Evolutionary conservation across 2,888 invertebrate genomes (phyloP).

Genomic region (Euphydryas editha): DNA sequence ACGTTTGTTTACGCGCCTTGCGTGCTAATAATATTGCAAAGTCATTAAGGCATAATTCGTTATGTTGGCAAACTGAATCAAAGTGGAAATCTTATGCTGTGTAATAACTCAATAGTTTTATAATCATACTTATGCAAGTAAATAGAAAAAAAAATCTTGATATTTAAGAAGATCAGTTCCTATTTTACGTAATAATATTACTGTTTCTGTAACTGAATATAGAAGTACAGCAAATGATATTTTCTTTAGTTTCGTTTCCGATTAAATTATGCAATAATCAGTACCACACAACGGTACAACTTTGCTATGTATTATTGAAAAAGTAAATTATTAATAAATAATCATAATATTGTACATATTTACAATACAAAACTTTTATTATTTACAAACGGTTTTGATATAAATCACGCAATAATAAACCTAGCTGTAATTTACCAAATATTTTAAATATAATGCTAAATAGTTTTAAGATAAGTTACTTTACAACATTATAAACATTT

Average conservation of each 20-base stretch:
- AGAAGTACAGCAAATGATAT: conserved; percentile 11
- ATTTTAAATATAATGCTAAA: no score
- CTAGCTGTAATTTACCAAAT: no score
- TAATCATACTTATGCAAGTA: conserved; percentile 39
- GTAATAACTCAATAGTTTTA: conserved; percentile 41
- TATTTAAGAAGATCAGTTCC: conserved; percentile 35
- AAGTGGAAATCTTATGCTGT: conserved; percentile 38
- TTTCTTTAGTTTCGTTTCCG: conserved; percentile 11
- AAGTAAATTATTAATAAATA: no score
- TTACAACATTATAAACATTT: no score
- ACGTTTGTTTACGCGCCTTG: conserved; percentile 37
- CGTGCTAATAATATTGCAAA: conserved; percentile 43
- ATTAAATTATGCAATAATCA: neutral
- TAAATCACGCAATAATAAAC: no score
- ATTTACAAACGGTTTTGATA: no score
- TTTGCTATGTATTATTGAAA: neutral
- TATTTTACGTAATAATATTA: conserved; percentile 24
- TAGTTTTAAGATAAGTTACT: no score
- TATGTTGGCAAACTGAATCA: conserved; percentile 41
- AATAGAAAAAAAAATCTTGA: conserved; percentile 31
- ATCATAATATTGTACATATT: no score
- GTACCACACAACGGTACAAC: neutral
- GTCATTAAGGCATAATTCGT: conserved; percentile 45
- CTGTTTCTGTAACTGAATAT: conserved; percentile 11
- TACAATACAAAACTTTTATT: no score